These are phyloP conservation scores for Adrianichthys oophorus DNA, from an alignment of 2,797 vertebrate species.

Conservation along the genomic window DNA sequence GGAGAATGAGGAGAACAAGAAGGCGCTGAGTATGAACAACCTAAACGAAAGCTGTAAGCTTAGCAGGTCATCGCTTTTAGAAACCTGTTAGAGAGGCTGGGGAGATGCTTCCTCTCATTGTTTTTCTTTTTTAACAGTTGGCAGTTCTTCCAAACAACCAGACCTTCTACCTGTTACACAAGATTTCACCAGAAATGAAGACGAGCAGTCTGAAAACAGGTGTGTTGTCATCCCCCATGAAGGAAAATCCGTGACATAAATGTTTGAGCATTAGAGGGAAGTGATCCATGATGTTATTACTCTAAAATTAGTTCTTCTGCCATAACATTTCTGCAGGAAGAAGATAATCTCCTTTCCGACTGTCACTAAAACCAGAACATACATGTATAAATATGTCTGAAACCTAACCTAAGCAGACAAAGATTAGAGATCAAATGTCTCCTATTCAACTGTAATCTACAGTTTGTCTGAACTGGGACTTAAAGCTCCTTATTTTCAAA, in stretches of 20 bases:
- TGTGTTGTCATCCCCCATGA: slow-evolving; percentile 6
- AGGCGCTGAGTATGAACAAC: slow-evolving; percentile 87
- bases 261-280: neutral
- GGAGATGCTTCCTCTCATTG: neutral
- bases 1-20: slow-evolving; percentile 83
- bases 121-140: slow-evolving; percentile 47
- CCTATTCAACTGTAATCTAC: too few relatives aligned
- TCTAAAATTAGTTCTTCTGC: neutral
- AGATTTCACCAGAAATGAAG: slow-evolving; percentile 17
- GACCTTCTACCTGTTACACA: slow-evolving; percentile 65
- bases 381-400: too few relatives aligned
- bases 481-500: too few relatives aligned
- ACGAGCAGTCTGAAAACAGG: slow-evolving; percentile 57
- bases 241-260: neutral
- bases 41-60: slow-evolving; percentile 86
- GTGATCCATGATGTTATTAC: neutral
- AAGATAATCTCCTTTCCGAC: too few relatives aligned
- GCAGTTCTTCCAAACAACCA: slow-evolving; percentile 58
- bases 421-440: too few relatives aligned
- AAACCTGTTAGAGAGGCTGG: neutral
- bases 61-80: neutral
- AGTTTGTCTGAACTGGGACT: too few relatives aligned
- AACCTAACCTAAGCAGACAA: too few relatives aligned
- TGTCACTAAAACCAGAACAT: too few relatives aligned
- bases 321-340: too few relatives aligned